phyloP scores from a whole-genome alignment of 1,140 invertebrate genomes.

The Acyrthosiphon pisum region DNA sequence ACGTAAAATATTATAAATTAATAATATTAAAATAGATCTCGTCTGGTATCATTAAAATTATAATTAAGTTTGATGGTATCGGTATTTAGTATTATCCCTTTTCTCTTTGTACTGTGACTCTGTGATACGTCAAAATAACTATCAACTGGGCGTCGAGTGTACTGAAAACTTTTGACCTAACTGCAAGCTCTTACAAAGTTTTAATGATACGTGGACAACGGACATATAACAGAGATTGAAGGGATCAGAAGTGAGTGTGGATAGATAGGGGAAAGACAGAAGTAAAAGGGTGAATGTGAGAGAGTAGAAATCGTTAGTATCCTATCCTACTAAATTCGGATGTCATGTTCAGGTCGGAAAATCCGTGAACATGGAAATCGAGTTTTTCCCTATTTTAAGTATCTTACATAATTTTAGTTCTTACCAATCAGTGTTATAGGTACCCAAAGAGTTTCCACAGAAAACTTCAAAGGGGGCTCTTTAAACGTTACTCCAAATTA shows the following conservation, averaged over 20 bases:
- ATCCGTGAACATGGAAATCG: background rate
- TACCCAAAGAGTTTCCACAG: background rate
- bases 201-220: slow-evolving; percentile 19
- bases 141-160: background rate
- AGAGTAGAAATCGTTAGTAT: background rate
- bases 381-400: slow-evolving; percentile 8
- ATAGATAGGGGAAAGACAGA: background rate
- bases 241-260: background rate
- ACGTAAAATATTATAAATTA: background rate
- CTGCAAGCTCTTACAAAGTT: background rate
- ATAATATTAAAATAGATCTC: background rate
- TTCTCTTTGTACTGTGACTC: background rate
- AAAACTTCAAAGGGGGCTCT: background rate
- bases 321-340: background rate
- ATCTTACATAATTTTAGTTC: background rate
- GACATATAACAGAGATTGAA: background rate
- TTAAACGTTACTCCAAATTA: background rate
- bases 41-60: background rate
- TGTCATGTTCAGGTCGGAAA: background rate
- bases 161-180: slow-evolving; percentile 14
- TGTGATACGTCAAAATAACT: background rate
- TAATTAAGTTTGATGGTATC: background rate
- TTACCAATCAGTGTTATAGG: background rate
- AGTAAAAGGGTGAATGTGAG: background rate
- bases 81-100: background rate